Conservation (phyloP, 2,888 invertebrate genomes). For the Eristalis arbustorum region DNA sequence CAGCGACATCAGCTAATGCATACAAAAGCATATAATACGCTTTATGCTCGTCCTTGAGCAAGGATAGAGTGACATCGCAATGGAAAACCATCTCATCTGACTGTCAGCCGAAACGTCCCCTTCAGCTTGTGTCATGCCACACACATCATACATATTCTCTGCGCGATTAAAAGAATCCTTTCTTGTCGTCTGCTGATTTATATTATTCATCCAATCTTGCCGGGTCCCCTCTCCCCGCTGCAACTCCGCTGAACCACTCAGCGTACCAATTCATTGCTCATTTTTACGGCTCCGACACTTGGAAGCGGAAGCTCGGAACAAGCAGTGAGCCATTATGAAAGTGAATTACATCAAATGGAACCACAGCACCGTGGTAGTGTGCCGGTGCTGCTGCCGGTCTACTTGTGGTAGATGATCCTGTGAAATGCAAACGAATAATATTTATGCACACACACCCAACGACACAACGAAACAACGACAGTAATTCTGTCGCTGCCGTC, state of each 20-base stretch:
- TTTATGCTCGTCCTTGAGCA: background rate
- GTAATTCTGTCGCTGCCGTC: constrained; percentile 15
- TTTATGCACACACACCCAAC: constrained; percentile 36
- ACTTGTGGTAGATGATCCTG: constrained; percentile 39
- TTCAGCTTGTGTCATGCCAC: background rate
- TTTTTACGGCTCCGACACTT: constrained; percentile 47
- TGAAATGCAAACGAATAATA: constrained; percentile 40
- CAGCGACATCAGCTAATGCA: background rate
- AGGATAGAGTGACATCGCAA: background rate
- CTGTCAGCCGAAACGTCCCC: background rate
- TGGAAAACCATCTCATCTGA: background rate
- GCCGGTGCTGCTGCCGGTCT: background rate
- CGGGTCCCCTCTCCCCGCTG: background rate
- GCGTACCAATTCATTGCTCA: constrained; percentile 33
- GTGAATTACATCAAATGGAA: constrained; percentile 68
- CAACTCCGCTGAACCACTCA: constrained; percentile 18
- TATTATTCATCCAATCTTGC: background rate
- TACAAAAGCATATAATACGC: background rate
- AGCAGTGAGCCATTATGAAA: constrained; percentile 62
- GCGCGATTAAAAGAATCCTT: constrained; percentile 60
- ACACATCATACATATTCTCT: constrained; percentile 12
- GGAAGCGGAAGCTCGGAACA: constrained; percentile 47
- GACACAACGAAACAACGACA: background rate
- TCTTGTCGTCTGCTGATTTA: constrained; percentile 17
- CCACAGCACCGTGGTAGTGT: constrained; percentile 31